These are phyloP conservation scores for Aphodius granarius DNA, from an alignment of 2,888 invertebrate species.

Conservation along the genomic window DNA sequence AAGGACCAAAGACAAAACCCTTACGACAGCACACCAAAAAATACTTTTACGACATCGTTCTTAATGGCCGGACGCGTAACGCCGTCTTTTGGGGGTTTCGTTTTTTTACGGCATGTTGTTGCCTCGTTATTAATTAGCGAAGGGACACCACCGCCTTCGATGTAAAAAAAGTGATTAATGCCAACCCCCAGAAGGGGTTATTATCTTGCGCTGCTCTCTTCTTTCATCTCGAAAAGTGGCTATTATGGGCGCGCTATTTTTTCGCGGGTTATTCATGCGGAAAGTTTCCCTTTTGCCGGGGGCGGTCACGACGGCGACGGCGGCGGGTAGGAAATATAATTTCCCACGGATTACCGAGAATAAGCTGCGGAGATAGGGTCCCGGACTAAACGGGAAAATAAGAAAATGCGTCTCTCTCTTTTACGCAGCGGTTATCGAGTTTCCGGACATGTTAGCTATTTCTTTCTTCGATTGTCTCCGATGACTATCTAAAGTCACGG, in stretches of 20 bases:
- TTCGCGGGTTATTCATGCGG: constrained; percentile 9
- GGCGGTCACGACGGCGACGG: not conserved
- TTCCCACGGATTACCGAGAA: constrained; percentile 6
- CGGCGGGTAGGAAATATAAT: constrained; percentile 4
- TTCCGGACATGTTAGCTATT: constrained; percentile 8
- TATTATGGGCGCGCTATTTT: constrained; percentile 11
- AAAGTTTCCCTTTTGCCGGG: not conserved
- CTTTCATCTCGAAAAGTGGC: not conserved
- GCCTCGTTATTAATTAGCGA: constrained; percentile 6
- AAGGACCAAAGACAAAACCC: no score
- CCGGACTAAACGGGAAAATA: constrained; percentile 2
- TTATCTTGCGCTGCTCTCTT: not conserved
- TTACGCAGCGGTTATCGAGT: constrained; percentile 1
- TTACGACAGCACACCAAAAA: no score
- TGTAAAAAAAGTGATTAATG: constrained; percentile 7
- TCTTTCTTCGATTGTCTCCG: constrained; percentile 1
- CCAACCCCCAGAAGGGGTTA: constrained; percentile 6
- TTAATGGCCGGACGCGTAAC: not conserved
- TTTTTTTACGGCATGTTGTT: constrained; percentile 4
- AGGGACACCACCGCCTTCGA: not conserved
- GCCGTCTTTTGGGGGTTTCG: not conserved
- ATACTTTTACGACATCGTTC: not conserved
- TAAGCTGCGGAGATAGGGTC: not conserved
- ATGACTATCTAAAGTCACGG: not conserved
- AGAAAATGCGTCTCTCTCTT: constrained; percentile 10